A percentile compares a stretch with the other conserved stretches of the same genome.
Evolutionary conservation across 1,140 invertebrate genomes (phyloP).

Genomic region (Trichogramma pretiosum): DNA sequence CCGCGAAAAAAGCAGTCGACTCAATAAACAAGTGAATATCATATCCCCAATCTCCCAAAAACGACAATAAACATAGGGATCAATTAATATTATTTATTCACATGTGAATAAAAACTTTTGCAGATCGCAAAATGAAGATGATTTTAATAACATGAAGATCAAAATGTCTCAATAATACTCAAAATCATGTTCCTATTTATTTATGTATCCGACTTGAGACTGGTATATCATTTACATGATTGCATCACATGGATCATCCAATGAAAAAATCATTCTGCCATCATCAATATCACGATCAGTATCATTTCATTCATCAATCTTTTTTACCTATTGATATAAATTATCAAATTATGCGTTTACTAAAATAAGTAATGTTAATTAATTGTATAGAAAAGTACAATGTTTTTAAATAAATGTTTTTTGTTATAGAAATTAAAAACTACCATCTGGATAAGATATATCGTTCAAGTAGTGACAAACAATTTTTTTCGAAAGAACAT

Average conservation of each 20-base stretch:
- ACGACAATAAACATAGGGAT: conserved; percentile 4
- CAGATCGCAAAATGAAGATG: conserved; percentile 13
- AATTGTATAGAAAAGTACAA: background rate
- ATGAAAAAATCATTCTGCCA: conserved; percentile 1
- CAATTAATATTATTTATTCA: conserved; percentile 2
- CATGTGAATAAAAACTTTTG: no score
- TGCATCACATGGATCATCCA: conserved; percentile 5
- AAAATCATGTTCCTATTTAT: conserved; percentile 4
- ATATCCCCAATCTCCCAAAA: background rate
- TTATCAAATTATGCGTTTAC: no score
- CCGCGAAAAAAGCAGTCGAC: conserved; percentile 76
- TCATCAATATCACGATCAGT: conserved; percentile 1
- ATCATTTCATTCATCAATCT: conserved; percentile 8
- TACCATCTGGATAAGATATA: no score
- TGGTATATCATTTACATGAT: conserved; percentile 16
- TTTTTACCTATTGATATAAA: no score
- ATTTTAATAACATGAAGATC: conserved; percentile 2
- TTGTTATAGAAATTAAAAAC: conserved; percentile 6
- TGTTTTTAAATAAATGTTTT: conserved; percentile 17
- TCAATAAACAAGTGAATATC: conserved; percentile 41
- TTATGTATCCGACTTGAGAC: conserved; percentile 8
- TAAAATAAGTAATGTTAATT: no score
- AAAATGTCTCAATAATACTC: conserved; percentile 18
- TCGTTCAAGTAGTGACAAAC: no score
- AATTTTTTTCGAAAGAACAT: no score